Evolutionary conservation across 2,113 vertebrate species (phyloP), one percentile per base, ranked within the genome.

Genomic region (Labrus mixtus): DNA sequence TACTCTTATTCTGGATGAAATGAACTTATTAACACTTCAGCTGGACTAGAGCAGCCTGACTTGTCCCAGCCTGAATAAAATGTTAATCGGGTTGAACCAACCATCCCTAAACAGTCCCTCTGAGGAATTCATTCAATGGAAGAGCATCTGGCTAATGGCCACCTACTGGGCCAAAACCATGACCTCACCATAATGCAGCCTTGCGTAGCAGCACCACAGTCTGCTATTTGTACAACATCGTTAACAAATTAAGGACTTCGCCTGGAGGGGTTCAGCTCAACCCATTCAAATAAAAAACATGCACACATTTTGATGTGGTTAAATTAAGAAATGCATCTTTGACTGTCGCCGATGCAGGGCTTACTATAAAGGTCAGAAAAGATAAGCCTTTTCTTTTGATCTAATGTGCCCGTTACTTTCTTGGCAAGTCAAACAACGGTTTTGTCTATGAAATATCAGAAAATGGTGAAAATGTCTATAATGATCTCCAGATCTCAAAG

Each of bases 61-160:
- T 41, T 16, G 58, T 71, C 50, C 69, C 61, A 41, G 65, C 9
- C 59, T n/a, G 53, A 69, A 54, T 56, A 23, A 78, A 85, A 54
- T 8, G 33, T 77, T 79, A 78, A 61, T 76, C 6, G 5, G 43
- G 64, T 10, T 79, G 79, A 84, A 68, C 68, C 63, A 67, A 50
- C 37, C 74, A 64, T 50, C 63, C 51, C 46, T 17, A 46, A 68
- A 81, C 23, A 69, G 55, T 50, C 7, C 48, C 53, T 60, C 57
- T 11, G 67, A 68, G 53, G 36, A 62, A 39, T 58, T 10, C 12
- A 53, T 6, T 65, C 29, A 25, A 43, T 53, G 41, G 41, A 50
- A 78, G 41, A 74, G 66, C 64, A 75, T 75, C 55, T 82, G 70
- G 70, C 57, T 60, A 62, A 59, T 71, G 43, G 69, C 39, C 36